Base-by-base conservation (phyloP, 2,888 invertebrate genomes). In the Agonum fuliginosum region DNA sequence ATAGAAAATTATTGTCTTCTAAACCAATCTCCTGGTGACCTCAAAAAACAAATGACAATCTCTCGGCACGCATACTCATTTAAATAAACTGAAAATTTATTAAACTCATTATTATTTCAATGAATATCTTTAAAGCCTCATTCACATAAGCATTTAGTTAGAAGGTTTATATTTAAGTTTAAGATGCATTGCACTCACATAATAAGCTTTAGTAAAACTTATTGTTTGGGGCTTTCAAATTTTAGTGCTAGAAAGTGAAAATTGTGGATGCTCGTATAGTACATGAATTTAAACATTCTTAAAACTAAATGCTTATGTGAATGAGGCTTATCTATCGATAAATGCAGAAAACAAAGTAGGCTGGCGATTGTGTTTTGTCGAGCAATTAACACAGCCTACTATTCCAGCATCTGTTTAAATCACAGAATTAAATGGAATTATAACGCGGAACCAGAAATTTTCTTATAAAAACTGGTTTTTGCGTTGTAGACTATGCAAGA, bases 21-120 rank as follows among this genome's bases (percentile, higher is more conserved):
- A 37, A 37, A 37, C 10, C 37, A 37, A 8, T 37, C 72, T 73
- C 62, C 54, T 73, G 27, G 30, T 74, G 74, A 74, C 74, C 74
- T 74, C 74, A 74, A 74, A 74, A 72, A 74, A 62, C 65, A 74
- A 62, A 43, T 58, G 20, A 41, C 62, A 46, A 58, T 65, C 62
- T 43, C 58, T 43, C 12, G 22, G 24, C 54, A 22, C 20, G 19
- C 58, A 12, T 20, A 41, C n/a, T 24, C 20, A 41, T 74, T 48
- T 65, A 46, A 54, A 65, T 46, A 74, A 27, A 27, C 24, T 65
- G 37, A 43, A 19, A 30, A 62, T 46, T 58, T 24, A 62, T 62
- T 62, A 62, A 30, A 27, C n/a, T 37, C 20, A 72, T 48, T 14
- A 73, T 41, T 73, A 58, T 73, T 34, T 73, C 20, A 74, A 43